phyloP scores from a whole-genome alignment of 1,140 invertebrate species.

The Neotoxoptera formosana region DNA sequence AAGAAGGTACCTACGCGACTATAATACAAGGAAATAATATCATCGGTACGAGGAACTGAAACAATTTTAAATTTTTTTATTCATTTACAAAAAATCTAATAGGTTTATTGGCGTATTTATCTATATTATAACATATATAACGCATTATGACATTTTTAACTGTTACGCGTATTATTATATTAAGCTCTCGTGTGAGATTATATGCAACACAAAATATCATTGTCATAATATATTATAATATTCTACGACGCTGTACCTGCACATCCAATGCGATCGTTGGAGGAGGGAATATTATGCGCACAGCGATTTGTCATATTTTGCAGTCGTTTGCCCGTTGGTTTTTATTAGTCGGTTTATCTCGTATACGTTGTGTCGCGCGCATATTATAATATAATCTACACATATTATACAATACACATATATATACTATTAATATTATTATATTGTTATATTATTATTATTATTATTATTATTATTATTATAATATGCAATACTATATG shows the following conservation, averaged over 20 bases:
- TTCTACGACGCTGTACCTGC: not conserved
- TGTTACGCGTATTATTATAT: too few relatives aligned
- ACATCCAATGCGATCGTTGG: not conserved
- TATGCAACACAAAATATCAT: not conserved
- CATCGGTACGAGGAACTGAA: not conserved
- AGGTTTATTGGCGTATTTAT: not conserved
- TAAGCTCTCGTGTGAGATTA: not conserved
- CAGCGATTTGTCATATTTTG: not conserved
- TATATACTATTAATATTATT: not conserved
- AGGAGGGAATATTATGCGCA: too few relatives aligned
- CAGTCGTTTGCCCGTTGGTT: not conserved
- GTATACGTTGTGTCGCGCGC: not conserved
- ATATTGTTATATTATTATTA: conserved; percentile 1
- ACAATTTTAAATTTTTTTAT: not conserved
- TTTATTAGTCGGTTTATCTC: not conserved
- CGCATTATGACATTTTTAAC: not conserved
- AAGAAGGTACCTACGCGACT: not conserved
- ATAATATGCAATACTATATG: not conserved
- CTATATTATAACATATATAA: not conserved
- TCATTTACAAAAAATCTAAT: not conserved
- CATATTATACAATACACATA: too few relatives aligned
- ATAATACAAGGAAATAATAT: not conserved
- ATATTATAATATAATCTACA: not conserved
- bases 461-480: not conserved
- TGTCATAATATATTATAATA: too few relatives aligned